Conservation (phyloP, 2,797 vertebrate species). For the Gymnopithys bicolor region DNA sequence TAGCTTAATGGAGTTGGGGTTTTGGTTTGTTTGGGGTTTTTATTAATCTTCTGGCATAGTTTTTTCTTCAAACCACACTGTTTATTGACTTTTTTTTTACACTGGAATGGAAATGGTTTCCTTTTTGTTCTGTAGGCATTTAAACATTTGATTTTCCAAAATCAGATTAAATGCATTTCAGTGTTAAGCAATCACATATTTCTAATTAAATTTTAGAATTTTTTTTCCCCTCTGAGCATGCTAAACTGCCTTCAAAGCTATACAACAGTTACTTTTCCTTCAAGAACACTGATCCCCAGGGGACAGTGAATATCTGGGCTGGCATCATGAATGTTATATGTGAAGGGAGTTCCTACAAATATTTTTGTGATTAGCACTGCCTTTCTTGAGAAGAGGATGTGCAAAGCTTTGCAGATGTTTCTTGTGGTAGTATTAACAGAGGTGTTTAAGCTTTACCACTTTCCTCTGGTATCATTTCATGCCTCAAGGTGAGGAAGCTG, state of each 20-base stretch:
- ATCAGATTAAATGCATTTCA: not conserved
- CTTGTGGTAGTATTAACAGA: not conserved
- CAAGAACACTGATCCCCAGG: not conserved
- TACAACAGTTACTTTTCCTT: not conserved
- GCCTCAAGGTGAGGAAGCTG: not conserved
- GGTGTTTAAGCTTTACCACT: not conserved
- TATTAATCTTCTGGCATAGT: not conserved
- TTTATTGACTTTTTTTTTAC: not conserved
- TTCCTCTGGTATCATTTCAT: not conserved
- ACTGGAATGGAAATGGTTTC: not conserved
- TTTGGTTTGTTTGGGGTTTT: not conserved
- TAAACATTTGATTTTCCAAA: not conserved
- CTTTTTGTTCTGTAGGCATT: not conserved
- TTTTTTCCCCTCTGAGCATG: not conserved
- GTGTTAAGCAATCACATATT: not conserved
- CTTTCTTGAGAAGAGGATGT: rapidly evolving
- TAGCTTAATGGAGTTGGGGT: not conserved
- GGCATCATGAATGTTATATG: not conserved
- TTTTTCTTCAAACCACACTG: not conserved
- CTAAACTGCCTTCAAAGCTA: not conserved
- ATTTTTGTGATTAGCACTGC: not conserved
- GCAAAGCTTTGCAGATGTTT: not conserved
- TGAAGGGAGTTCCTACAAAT: not conserved
- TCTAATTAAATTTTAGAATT: not conserved
- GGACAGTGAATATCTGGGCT: not conserved